Conservation (phyloP, 1,140 invertebrate species). For the Spodoptera litura region DNA sequence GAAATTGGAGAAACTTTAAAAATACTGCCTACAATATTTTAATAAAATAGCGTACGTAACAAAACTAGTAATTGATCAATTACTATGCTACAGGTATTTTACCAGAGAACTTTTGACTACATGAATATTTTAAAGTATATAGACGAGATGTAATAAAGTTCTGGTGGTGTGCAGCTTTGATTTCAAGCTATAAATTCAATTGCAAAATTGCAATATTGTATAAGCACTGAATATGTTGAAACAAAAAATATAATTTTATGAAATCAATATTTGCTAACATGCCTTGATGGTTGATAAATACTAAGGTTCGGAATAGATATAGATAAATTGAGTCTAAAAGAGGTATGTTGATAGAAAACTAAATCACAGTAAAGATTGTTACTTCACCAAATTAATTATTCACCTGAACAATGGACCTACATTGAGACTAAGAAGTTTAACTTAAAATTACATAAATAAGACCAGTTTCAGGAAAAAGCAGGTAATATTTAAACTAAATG, state of each 20-base stretch:
- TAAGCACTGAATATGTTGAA: constrained; percentile 26
- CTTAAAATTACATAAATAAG: constrained; percentile 20
- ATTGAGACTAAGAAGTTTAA: neutral
- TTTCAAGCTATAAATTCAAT: neutral
- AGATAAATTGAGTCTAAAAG: constrained; percentile 53
- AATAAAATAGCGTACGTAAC: too few species aligned
- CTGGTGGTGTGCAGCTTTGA: neutral
- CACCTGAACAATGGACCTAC: constrained; percentile 50
- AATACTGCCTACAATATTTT: neutral
- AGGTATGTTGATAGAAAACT: constrained; percentile 45
- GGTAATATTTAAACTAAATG: neutral
- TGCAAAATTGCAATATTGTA: neutral
- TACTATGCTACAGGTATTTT: neutral
- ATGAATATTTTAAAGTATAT: neutral
- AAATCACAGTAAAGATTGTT: constrained; percentile 61
- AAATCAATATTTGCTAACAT: constrained; percentile 11
- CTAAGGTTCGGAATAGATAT: constrained; percentile 28
- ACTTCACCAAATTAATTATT: constrained; percentile 34
- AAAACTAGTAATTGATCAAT: too few species aligned
- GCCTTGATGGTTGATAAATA: constrained; percentile 18
- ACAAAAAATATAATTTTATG: neutral
- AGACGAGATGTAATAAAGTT: too few species aligned
- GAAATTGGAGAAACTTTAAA: neutral
- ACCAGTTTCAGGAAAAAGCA: neutral
- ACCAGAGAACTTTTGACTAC: neutral